These are phyloP conservation scores for Orchesella cincta DNA, from an alignment of 1,140 invertebrate species.

Conservation along the genomic window DNA sequence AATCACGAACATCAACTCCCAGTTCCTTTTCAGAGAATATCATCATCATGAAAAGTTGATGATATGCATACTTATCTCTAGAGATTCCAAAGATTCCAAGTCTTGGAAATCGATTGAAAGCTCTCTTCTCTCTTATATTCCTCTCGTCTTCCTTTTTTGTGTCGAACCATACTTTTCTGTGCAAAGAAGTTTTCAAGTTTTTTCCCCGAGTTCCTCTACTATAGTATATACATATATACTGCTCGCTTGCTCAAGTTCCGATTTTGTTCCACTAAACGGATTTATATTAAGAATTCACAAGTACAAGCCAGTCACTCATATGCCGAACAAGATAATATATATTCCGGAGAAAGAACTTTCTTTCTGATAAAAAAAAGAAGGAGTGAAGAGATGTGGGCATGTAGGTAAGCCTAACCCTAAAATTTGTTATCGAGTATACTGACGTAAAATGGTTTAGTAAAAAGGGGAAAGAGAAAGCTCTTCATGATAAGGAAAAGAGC, in stretches of 20 bases:
- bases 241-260: too few relatives aligned
- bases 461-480: too few relatives aligned
- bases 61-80: conserved; percentile 11
- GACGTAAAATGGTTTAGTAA: too few relatives aligned
- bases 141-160: neutral
- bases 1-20: too few relatives aligned
- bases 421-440: too few relatives aligned
- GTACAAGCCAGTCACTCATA: conserved; percentile 5
- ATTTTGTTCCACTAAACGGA: neutral
- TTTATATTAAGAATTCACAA: conserved; percentile 19
- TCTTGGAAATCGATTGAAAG: conserved; percentile 22
- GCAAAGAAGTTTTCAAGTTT: neutral
- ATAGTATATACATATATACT: too few relatives aligned
- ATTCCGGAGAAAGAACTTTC: neutral
- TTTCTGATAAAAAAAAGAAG: neutral
- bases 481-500: conserved; percentile 21
- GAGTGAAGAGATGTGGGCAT: too few relatives aligned
- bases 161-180: neutral
- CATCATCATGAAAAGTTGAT: conserved; percentile 17
- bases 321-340: neutral
- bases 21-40: too few relatives aligned
- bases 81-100: conserved; percentile 23
- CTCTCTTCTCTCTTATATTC: neutral
- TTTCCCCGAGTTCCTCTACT: neutral
- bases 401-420: too few relatives aligned